A percentile compares a stretch with the other conserved stretches of the same genome.
Conservation (phyloP, 2,888 invertebrate genomes). For the Euplexia lucipara region DNA sequence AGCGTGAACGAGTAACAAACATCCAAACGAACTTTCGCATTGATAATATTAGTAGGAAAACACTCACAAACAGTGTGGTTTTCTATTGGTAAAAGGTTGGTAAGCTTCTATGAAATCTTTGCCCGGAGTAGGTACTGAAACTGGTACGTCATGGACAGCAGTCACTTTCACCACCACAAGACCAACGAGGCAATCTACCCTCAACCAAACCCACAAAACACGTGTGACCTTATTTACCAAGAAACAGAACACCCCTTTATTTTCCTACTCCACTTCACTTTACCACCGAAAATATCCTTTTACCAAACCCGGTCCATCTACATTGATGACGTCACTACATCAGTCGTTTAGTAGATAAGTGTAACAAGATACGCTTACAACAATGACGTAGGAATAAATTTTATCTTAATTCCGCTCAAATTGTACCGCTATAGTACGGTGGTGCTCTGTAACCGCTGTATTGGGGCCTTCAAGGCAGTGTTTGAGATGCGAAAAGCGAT, state of each 20-base stretch:
- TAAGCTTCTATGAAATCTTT: neutral
- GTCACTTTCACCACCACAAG: neutral
- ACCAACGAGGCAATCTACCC: neutral
- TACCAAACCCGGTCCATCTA: constrained; percentile 9
- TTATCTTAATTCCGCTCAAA: constrained; percentile 67
- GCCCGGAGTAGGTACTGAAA: no score
- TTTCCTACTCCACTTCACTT: constrained; percentile 6
- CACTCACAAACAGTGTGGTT: no score
- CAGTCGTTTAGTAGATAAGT: constrained; percentile 48
- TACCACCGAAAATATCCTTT: neutral
- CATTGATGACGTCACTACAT: constrained; percentile 43
- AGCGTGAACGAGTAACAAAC: no score
- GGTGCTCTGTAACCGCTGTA: constrained; percentile 57
- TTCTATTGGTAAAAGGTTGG: neutral
- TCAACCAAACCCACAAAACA: neutral
- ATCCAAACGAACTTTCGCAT: no score
- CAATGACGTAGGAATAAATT: constrained; percentile 65
- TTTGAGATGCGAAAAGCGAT: neutral
- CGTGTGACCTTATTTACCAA: neutral
- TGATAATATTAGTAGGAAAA: no score
- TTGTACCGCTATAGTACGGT: constrained; percentile 52
- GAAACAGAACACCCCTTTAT: neutral
- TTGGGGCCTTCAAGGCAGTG: constrained; percentile 28
- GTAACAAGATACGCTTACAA: constrained; percentile 55
- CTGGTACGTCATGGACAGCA: neutral